phyloP scores from a whole-genome alignment of 2,113 vertebrate genomes.

The Vulpes vulpes region DNA sequence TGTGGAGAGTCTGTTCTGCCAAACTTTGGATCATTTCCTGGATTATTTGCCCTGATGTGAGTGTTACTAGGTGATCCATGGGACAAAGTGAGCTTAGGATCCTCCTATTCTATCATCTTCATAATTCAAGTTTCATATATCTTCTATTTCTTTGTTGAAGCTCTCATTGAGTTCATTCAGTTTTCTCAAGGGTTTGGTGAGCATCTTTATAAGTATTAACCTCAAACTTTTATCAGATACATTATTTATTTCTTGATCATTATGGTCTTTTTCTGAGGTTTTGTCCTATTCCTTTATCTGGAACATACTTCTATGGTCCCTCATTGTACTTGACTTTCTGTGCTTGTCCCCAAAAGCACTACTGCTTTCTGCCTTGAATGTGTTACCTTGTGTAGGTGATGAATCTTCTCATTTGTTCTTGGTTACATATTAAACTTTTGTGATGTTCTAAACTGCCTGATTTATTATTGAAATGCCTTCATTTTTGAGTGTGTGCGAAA shows the following conservation, averaged over 20 bases:
- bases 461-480: not conserved
- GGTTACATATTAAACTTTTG: not conserved
- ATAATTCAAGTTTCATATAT: not conserved
- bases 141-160: not conserved
- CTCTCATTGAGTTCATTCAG: not conserved
- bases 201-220: not conserved
- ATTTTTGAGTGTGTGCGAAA: not conserved
- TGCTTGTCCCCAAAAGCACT: not conserved
- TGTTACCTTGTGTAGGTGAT: not conserved
- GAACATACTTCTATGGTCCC: not conserved
- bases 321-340: not conserved
- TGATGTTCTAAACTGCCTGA: not conserved
- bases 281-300: not conserved
- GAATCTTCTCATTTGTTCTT: not conserved
- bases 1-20: not conserved
- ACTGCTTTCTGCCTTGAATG: not conserved
- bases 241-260: not conserved
- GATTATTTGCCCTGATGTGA: not conserved
- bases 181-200: not conserved
- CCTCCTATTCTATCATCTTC: not conserved
- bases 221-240: not conserved
- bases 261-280: not conserved
- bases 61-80: not conserved
- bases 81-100: not conserved
- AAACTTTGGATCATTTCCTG: not conserved